These are phyloP conservation scores for Rhagologus leucostigma DNA, from an alignment of 2,113 vertebrate genomes.

Conservation along the genomic window DNA sequence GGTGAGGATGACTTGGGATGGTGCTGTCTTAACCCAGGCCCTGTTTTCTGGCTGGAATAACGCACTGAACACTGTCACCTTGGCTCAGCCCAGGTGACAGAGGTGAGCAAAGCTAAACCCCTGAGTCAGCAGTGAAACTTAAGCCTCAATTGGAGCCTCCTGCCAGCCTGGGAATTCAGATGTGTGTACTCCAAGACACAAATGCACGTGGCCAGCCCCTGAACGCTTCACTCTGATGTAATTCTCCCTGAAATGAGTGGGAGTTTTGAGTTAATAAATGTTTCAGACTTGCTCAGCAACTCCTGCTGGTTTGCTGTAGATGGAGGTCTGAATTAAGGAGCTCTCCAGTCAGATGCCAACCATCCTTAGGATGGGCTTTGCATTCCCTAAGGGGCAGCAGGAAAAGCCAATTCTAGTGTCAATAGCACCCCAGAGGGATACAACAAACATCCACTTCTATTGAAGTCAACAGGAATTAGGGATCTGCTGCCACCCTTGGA, in stretches of 20 bases:
- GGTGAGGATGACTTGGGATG: not conserved
- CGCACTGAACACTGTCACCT: accelerated
- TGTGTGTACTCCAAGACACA: not conserved
- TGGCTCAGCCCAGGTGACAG: not conserved
- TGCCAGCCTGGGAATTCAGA: not conserved
- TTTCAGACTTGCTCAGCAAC: not conserved
- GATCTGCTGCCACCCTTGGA: not conserved
- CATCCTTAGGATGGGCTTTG: not conserved
- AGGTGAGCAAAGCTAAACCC: not conserved
- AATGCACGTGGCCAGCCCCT: not conserved
- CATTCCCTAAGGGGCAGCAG: accelerated
- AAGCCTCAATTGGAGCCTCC: not conserved
- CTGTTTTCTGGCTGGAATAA: not conserved
- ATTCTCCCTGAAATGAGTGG: not conserved
- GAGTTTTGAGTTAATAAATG: not conserved
- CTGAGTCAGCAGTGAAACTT: not conserved
- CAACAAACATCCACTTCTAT: not conserved
- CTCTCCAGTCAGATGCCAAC: not conserved
- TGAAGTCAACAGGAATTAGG: not conserved
- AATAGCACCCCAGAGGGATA: not conserved
- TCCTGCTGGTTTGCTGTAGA: not conserved
- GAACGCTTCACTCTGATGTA: not conserved
- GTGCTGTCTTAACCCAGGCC: not conserved
- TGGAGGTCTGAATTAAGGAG: not conserved
- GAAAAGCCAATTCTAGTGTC: not conserved